phyloP scores from a whole-genome alignment of 2,888 invertebrate genomes.

The Allygus modestus region DNA sequence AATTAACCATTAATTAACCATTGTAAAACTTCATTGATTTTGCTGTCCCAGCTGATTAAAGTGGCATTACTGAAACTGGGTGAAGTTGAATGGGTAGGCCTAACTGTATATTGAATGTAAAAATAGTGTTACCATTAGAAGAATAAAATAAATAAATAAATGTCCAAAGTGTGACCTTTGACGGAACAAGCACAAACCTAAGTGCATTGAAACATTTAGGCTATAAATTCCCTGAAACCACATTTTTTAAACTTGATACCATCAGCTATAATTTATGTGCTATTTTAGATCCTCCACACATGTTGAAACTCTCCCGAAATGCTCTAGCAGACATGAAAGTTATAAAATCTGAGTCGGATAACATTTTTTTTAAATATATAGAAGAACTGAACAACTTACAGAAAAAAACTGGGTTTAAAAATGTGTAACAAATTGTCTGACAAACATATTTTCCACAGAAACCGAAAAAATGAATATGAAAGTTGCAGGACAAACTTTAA shows the following conservation, averaged over 20 bases:
- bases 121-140: no score
- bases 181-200: slow-evolving; percentile 50
- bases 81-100: no score
- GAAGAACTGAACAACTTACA: slow-evolving; percentile 23
- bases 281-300: slow-evolving; percentile 32
- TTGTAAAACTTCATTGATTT: slow-evolving; percentile 1
- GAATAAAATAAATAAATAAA: no score
- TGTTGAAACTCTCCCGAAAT: slow-evolving; percentile 36
- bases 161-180: slow-evolving; percentile 45
- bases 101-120: no score
- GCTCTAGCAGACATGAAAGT: slow-evolving; percentile 36
- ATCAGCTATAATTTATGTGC: slow-evolving; percentile 11
- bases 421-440: slow-evolving; percentile 40
- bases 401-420: slow-evolving; percentile 18
- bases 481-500: slow-evolving; percentile 41
- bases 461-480: slow-evolving; percentile 53
- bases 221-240: slow-evolving; percentile 19
- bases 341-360: neutral
- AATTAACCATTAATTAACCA: no score
- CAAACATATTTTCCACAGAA: slow-evolving; percentile 29
- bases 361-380: neutral
- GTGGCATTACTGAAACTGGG: slow-evolving; percentile 14
- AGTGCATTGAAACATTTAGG: slow-evolving; percentile 44
- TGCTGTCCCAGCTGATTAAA: slow-evolving; percentile 31
- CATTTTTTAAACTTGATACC: slow-evolving; percentile 17